Evolutionary conservation across 2,797 vertebrate genomes (phyloP).

Genomic region (Melanotaenia parkinsoni): DNA sequence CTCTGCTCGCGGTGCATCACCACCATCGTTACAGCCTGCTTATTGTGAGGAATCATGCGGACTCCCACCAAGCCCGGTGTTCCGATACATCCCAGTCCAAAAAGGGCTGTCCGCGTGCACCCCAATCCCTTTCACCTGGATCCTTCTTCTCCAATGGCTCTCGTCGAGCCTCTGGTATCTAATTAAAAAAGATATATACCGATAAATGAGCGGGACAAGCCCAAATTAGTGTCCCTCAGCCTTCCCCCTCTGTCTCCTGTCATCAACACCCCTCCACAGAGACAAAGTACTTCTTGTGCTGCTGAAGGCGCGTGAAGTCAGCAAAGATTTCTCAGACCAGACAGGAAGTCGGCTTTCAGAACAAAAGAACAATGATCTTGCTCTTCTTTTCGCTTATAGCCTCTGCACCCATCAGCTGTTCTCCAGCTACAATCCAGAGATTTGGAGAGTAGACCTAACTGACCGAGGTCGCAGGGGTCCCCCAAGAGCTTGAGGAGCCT

Average conservation of each 20-base stretch:
- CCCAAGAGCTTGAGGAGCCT: too few relatives aligned
- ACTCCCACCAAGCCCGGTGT: conserved; percentile 12
- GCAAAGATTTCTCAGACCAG: not conserved
- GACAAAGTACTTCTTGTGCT: conserved; percentile 70
- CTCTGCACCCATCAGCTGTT: not conserved
- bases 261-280: conserved; percentile 29
- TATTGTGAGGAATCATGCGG: conserved; percentile 33
- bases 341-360: conserved; percentile 22
- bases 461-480: not conserved
- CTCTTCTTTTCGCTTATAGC: not conserved
- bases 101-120: not conserved
- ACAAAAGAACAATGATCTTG: conserved; percentile 14
- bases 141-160: not conserved
- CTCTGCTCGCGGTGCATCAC: conserved; percentile 49
- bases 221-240: conserved; percentile 35
- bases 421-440: not conserved
- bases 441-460: not conserved
- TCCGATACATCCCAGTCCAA: conserved; percentile 24
- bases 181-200: conserved; percentile 21
- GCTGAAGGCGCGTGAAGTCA: not conserved
- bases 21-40: conserved; percentile 36
- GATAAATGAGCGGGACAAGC: conserved; percentile 39
- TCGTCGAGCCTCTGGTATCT: conserved; percentile 11
- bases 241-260: conserved; percentile 34
- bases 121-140: not conserved